A percentile compares a stretch with the other conserved stretches of the same genome.
phyloP scores from a whole-genome alignment of 2,888 invertebrate species.

The Eupithecia dodoneata region DNA sequence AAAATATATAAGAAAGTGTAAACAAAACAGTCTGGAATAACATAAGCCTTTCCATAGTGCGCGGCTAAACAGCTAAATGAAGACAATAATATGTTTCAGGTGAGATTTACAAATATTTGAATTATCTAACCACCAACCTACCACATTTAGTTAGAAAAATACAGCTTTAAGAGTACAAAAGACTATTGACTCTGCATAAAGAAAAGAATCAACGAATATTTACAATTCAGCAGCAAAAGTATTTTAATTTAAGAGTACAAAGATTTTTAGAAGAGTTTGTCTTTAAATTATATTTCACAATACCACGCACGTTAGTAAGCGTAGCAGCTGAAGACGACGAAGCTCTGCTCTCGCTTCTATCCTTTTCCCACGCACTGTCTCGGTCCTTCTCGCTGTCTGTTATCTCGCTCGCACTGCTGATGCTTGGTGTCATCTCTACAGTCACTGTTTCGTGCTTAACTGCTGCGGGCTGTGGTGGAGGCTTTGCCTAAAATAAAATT shows the following conservation, averaged over 20 bases:
- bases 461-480: slow-evolving; percentile 56
- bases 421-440: slow-evolving; percentile 72
- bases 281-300: not conserved
- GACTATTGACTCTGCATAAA: no score
- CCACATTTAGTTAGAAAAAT: not conserved
- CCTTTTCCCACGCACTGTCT: slow-evolving; percentile 76
- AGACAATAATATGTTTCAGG: not conserved
- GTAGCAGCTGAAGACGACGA: slow-evolving; percentile 84
- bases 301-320: slow-evolving; percentile 85
- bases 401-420: slow-evolving; percentile 72
- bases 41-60: no score
- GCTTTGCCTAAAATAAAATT: slow-evolving; percentile 48
- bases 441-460: slow-evolving; percentile 66
- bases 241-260: no score
- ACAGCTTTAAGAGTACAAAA: not conserved
- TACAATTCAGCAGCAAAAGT: not conserved
- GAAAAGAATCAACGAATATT: not conserved
- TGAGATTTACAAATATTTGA: not conserved
- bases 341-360: slow-evolving; percentile 73
- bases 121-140: not conserved
- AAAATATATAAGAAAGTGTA: no score
- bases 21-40: no score
- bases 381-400: slow-evolving; percentile 77
- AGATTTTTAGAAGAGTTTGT: not conserved
- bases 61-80: not conserved